Evolutionary conservation across 2,113 vertebrate species (phyloP).

Genomic region (Albula goreensis): DNA sequence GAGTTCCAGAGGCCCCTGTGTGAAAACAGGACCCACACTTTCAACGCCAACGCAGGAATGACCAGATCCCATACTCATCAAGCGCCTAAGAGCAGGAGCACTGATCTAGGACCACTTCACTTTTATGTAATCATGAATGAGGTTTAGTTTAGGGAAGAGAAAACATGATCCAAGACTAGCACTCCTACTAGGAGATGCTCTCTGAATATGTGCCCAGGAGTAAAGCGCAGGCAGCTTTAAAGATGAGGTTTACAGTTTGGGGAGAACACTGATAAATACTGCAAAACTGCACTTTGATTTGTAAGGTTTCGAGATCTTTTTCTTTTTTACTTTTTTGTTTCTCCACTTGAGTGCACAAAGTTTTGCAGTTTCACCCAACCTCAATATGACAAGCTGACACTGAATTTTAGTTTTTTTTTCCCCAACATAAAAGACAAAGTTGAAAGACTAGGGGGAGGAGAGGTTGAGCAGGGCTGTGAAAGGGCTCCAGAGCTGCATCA

Average conservation of each 20-base stretch:
- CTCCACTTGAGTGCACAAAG: background rate
- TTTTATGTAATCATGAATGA: too few species aligned
- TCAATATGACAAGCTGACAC: slow-evolving; percentile 2
- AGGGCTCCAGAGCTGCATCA: background rate
- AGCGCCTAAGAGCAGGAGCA: too few species aligned
- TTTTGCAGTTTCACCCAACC: slow-evolving; percentile 22
- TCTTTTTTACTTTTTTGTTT: background rate
- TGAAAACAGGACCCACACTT: background rate
- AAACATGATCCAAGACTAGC: too few species aligned
- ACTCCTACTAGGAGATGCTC: too few species aligned
- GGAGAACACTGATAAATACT: slow-evolving; percentile 55
- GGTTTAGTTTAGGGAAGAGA: too few species aligned
- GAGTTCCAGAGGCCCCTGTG: background rate
- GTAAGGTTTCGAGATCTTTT: background rate
- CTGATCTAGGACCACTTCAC: too few species aligned
- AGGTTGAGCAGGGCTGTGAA: background rate
- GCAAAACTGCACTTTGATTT: slow-evolving; percentile 47
- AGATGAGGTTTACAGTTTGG: slow-evolving; percentile 48
- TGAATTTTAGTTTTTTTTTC: background rate
- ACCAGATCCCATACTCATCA: slow-evolving; percentile 12
- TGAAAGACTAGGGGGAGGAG: background rate
- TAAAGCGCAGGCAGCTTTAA: slow-evolving; percentile 22
- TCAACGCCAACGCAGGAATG: slow-evolving; percentile 49
- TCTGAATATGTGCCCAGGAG: too few species aligned
- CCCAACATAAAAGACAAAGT: background rate